Evolutionary conservation across 2,888 invertebrate species (phyloP).

Genomic region (Leuctra nigra): DNA sequence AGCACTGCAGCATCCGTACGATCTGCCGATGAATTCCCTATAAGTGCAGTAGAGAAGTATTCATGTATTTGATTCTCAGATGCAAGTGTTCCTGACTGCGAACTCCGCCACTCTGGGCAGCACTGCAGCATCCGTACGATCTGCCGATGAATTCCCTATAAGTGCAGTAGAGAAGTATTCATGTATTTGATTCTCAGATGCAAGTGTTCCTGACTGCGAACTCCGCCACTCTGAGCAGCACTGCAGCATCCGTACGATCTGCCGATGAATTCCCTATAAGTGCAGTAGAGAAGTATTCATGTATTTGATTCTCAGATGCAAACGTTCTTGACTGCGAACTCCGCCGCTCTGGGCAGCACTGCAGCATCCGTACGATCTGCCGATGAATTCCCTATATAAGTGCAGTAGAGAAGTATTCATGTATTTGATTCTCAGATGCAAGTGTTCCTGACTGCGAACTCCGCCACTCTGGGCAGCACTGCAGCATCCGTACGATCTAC

Average conservation of each 20-base stretch:
- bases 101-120: background rate
- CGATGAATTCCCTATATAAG: too few species aligned
- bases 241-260: background rate
- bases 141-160: too few species aligned
- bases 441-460: background rate
- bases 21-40: too few species aligned
- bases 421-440: too few species aligned
- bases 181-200: too few species aligned
- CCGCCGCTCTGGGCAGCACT: background rate
- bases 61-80: too few species aligned
- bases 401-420: too few species aligned
- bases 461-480: background rate
- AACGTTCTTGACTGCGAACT: background rate
- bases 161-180: too few species aligned
- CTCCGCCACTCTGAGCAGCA: background rate
- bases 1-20: background rate
- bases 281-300: too few species aligned
- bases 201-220: background rate
- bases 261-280: too few species aligned
- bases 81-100: background rate
- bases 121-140: background rate
- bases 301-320: too few species aligned
- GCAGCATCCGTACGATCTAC: background rate
- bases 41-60: too few species aligned
- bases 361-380: background rate